phyloP scores from a whole-genome alignment of 2,797 vertebrate genomes.

The Protosalanx chinensis region DNA sequence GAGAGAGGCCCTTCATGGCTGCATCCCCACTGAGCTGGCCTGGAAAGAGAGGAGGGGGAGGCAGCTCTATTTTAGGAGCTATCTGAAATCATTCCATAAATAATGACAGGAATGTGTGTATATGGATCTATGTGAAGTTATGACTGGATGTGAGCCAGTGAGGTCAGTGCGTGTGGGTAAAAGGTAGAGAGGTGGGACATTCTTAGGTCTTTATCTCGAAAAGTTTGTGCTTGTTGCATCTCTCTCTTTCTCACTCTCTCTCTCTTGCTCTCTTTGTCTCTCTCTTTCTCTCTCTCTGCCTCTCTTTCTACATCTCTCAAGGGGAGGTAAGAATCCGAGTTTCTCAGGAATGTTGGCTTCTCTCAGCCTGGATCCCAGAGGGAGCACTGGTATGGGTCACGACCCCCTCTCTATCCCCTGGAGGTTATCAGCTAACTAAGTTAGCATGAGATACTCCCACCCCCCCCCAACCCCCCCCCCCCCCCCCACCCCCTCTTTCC shows the following conservation, averaged over 20 bases:
- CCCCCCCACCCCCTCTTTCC: slow-evolving; percentile 39
- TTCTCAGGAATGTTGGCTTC: slow-evolving; percentile 99
- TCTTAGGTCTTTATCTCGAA: too few species aligned
- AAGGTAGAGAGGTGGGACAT: not conserved
- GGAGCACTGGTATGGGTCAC: slow-evolving; percentile 82
- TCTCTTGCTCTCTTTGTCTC: not conserved
- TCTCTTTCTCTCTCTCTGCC: too few species aligned
- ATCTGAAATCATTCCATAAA: slow-evolving; percentile 67
- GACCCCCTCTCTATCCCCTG: slow-evolving; percentile 88
- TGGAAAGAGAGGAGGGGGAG: slow-evolving; percentile 37
- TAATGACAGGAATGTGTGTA: slow-evolving; percentile 62
- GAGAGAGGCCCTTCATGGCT: slow-evolving; percentile 59
- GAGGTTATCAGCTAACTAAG: slow-evolving; percentile 98
- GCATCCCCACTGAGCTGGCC: slow-evolving; percentile 57
- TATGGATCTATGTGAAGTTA: slow-evolving; percentile 53
- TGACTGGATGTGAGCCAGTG: slow-evolving; percentile 19
- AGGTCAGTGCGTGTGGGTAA: slow-evolving; percentile 40
- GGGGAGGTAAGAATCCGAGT: slow-evolving; percentile 86
- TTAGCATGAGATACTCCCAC: slow-evolving; percentile 96
- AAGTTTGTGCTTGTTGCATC: too few species aligned
- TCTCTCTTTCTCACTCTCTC: not conserved
- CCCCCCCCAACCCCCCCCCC: slow-evolving; percentile 32
- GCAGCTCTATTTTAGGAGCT: slow-evolving; percentile 64
- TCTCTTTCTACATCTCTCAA: slow-evolving; percentile 62
- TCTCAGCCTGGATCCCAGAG: slow-evolving; percentile 78